Evolutionary conservation across 2,113 vertebrate species (phyloP).

Genomic region (Tursiops truncatus): DNA sequence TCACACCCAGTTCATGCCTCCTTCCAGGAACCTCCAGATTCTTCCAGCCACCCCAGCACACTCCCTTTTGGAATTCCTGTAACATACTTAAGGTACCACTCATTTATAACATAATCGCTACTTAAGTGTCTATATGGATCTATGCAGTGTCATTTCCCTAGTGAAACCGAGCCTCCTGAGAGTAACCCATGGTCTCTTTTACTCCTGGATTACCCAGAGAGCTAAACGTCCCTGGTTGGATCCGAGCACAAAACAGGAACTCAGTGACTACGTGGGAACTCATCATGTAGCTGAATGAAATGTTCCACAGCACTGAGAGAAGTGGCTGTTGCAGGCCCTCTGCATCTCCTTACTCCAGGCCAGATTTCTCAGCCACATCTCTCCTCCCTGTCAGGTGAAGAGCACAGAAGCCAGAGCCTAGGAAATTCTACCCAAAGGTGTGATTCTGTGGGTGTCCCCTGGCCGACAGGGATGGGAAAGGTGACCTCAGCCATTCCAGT

Average conservation of each 20-base stretch:
- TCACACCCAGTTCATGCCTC: neutral
- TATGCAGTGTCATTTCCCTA: neutral
- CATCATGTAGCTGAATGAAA: neutral
- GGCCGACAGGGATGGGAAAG: neutral
- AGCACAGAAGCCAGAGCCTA: neutral
- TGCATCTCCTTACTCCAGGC: neutral
- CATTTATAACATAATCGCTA: neutral
- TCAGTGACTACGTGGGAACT: neutral
- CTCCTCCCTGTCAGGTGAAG: neutral
- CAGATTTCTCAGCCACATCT: neutral
- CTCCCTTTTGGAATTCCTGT: neutral
- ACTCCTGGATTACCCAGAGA: neutral
- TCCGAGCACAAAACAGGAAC: neutral
- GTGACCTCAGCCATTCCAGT: neutral
- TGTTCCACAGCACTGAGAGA: neutral
- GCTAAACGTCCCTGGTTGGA: neutral
- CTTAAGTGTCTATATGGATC: neutral
- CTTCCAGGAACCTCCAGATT: slow-evolving; percentile 11
- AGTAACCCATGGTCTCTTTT: neutral
- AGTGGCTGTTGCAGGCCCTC: too few relatives aligned
- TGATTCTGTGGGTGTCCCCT: neutral
- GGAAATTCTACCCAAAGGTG: neutral
- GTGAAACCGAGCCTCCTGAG: neutral
- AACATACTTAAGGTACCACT: neutral
- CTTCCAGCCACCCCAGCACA: neutral